Conservation (phyloP, 2,113 vertebrate species). For the Genyomyrus donnyi region DNA sequence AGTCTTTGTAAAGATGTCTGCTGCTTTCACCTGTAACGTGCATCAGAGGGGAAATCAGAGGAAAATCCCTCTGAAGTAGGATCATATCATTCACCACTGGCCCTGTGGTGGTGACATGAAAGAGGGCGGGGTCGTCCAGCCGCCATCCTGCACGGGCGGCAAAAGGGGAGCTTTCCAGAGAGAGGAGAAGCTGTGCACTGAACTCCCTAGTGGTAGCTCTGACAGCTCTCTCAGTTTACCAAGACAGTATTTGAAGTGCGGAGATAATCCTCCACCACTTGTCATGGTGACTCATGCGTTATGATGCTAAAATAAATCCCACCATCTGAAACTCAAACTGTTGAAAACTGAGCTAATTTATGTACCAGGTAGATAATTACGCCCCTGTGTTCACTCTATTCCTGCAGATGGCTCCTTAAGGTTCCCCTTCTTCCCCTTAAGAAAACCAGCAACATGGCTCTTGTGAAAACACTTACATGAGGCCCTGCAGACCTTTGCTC, state of each 20-base stretch:
- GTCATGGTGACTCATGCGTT: neutral
- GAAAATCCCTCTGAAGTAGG: conserved; percentile 42
- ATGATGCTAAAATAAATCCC: neutral
- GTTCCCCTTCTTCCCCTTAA: neutral
- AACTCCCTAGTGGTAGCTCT: neutral
- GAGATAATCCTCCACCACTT: neutral
- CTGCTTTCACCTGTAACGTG: conserved; percentile 24
- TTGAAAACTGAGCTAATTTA: neutral
- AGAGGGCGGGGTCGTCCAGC: conserved; percentile 17
- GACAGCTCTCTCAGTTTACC: neutral
- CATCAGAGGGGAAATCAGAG: conserved; percentile 34
- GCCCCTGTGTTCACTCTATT: neutral
- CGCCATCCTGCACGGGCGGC: conserved; percentile 23
- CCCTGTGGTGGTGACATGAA: conserved; percentile 2
- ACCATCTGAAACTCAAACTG: conserved; percentile 5
- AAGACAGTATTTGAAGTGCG: neutral
- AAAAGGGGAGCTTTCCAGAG: conserved; percentile 11
- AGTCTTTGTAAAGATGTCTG: conserved; percentile 25
- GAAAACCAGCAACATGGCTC: neutral
- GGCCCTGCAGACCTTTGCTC: neutral
- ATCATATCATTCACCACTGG: conserved; percentile 46
- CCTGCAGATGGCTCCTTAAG: neutral
- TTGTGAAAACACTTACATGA: neutral
- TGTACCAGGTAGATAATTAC: neutral
- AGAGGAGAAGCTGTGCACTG: neutral